These are phyloP conservation scores for Bombus breviceps DNA, from an alignment of 1,140 invertebrate species.

Conservation along the genomic window DNA sequence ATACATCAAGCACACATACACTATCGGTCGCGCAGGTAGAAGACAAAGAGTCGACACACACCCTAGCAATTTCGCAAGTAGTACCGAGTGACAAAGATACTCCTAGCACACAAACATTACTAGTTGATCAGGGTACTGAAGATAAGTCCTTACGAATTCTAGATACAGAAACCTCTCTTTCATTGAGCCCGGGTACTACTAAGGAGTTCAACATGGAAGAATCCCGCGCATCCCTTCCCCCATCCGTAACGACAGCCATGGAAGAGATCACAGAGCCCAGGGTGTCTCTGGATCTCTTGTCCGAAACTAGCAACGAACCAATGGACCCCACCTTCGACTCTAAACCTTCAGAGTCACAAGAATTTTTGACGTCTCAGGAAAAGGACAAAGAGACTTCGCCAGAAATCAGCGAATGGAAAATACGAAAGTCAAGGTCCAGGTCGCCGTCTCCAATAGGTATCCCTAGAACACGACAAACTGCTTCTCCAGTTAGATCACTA, in stretches of 20 bases:
- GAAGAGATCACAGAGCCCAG: conserved; percentile 23
- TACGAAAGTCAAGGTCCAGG: conserved; percentile 66
- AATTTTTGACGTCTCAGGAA: conserved; percentile 24
- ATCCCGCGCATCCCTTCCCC: conserved; percentile 30
- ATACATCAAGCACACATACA: conserved; percentile 35
- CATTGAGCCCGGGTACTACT: conserved; percentile 46
- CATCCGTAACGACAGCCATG: conserved; percentile 12
- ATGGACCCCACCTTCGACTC: not conserved
- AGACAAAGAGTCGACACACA: conserved; percentile 32
- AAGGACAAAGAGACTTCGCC: conserved; percentile 18
- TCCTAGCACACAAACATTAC: conserved; percentile 25
- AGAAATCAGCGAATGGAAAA: conserved; percentile 13
- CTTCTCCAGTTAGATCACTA: conserved; percentile 78
- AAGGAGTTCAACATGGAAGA: conserved; percentile 42
- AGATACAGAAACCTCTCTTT: conserved; percentile 57
- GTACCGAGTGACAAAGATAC: conserved; percentile 34
- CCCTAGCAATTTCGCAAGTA: conserved; percentile 42
- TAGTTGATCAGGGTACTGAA: conserved; percentile 14
- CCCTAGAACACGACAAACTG: conserved; percentile 70
- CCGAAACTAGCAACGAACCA: not conserved
- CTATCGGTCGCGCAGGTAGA: conserved; percentile 38
- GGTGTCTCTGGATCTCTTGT: conserved; percentile 10
- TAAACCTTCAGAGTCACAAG: not conserved
- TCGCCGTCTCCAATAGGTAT: conserved; percentile 67
- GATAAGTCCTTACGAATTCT: conserved; percentile 63